Conservation (phyloP, 2,888 invertebrate genomes). For the Clivina fossor region DNA sequence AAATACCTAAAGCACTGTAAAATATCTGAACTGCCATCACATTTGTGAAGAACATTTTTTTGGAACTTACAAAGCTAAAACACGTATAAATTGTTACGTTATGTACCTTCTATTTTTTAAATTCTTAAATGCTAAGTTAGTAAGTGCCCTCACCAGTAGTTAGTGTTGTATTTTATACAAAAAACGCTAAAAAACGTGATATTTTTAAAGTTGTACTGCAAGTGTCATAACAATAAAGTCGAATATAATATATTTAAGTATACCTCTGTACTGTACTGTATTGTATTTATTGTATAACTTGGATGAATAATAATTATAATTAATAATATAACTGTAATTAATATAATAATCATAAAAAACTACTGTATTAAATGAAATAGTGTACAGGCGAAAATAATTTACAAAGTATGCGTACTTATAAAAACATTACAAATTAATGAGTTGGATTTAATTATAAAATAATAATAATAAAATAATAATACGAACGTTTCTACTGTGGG, state of each 20-base stretch:
- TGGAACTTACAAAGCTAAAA: slow-evolving; percentile 36
- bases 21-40: slow-evolving; percentile 48
- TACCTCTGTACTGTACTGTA: slow-evolving; percentile 39
- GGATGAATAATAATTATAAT: slow-evolving; percentile 16
- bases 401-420: slow-evolving; percentile 26
- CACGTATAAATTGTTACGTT: slow-evolving; percentile 49
- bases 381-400: slow-evolving; percentile 30
- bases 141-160: slow-evolving; percentile 54
- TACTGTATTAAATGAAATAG: slow-evolving; percentile 16
- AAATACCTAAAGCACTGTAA: slow-evolving; percentile 7
- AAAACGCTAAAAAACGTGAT: slow-evolving; percentile 49
- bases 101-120: slow-evolving; percentile 31
- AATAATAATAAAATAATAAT: slow-evolving; percentile 8
- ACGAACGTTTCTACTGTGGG: slow-evolving; percentile 11
- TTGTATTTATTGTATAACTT: slow-evolving; percentile 16
- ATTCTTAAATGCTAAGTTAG: slow-evolving; percentile 47
- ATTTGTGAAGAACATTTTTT: slow-evolving; percentile 53
- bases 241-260: slow-evolving; percentile 49
- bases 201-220: slow-evolving; percentile 51
- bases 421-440: slow-evolving; percentile 28
- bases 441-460: slow-evolving; percentile 26
- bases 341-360: slow-evolving; percentile 20
- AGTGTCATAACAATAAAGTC: slow-evolving; percentile 47
- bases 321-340: too few species aligned
- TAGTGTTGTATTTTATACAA: slow-evolving; percentile 54